Evolutionary conservation across 2,113 vertebrate genomes (phyloP), one percentile per base, ranked within the genome.

Genomic region (Miniopterus natalensis): DNA sequence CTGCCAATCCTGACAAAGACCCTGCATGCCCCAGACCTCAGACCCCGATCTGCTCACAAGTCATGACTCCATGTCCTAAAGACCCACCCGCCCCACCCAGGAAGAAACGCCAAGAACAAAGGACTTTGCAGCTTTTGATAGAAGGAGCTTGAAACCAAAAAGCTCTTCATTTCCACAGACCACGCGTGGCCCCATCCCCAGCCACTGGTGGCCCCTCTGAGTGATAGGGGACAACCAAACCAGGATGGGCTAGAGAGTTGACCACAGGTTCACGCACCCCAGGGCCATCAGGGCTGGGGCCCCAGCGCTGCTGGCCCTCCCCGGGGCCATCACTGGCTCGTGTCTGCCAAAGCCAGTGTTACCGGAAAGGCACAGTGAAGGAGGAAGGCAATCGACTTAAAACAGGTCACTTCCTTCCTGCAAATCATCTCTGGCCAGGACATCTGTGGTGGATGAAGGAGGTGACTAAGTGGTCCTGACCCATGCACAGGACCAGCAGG

Each of bases 281-380:
- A 14, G 27, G 75, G 71, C 15, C 49, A 15, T 18, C 9, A 9
- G 20, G 27, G 29, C 65, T n/a, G 31, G 31, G 25, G 14, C 40
- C 23, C 1, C 1, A 8, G n/a, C 18, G 27, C 18, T 18, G 25
- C 36, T 47, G 11, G 71, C 15, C 18, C 47, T 12, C 40, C 45
- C 13, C 0, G 23, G 45, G 23, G 45, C 29, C 17, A 0, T 2
- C n/a, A 8, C 27, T 0, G 2, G 71, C 6, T 27, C 20, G 8
- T 0, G 63, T 14, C 77, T 5, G 23, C 51, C 27, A 21, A 57
- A 20, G 55, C 29, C 5, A 1, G 47, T 0, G 0, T 1, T 14
- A 1, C 5, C 1, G 29, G 90, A 12, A 42, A 45, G 6, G 1
- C 1, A 3, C 0, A 1, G 12, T 0, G 9, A 17, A 12, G 49